Base-by-base conservation (phyloP, 2,888 invertebrate genomes). In the Torymus auratus region DNA sequence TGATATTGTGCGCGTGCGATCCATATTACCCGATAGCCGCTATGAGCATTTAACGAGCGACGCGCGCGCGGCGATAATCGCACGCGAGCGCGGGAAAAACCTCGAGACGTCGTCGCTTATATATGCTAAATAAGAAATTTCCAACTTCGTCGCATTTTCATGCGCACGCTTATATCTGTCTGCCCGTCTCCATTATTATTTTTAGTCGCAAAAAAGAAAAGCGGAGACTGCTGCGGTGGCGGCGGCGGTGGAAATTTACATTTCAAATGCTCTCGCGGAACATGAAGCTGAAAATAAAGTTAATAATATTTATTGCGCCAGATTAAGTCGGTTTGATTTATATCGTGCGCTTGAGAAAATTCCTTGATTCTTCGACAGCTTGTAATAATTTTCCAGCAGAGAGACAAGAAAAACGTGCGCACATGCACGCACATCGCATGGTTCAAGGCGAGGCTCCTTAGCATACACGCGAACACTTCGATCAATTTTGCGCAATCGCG, bases 261-360 rank as follows among this genome's bases (percentile, higher is more conserved):
- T 80, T 80, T 73, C 75, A 76, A 80, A 80, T 76, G 13, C 17
- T 15, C 62, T 68, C 60, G 56, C 67, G 41, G 5, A 41, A 41
- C 53, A 13, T 12, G 41, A 41, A 41, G 60, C 69, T 74, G 20
- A 56, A 74, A 75, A 80, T 75, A 60, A 76, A 71, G 67, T 55
- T 80, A 23, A 76, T 80, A 76, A 76, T 80, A 80, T 80, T 80
- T 80, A 80, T 80, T 75, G 75, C 80, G 75, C 60, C 62, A 80
- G 71, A 80, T 76, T 71, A 76, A 76, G 65, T 64, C 71, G 75
- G 75, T 67, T 76, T 71, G 80, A 80, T 80, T 80, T 80, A 71
- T 20, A n/a, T 12, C 17, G 67, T 12, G 72, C 75, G 23, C 20
- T 17, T 23, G 41, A 61, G 78, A 65, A 52, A 78, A 78, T 78